These are phyloP conservation scores for Gymnopithys bicolor DNA, from an alignment of 2,797 vertebrate species.

Conservation along the genomic window DNA sequence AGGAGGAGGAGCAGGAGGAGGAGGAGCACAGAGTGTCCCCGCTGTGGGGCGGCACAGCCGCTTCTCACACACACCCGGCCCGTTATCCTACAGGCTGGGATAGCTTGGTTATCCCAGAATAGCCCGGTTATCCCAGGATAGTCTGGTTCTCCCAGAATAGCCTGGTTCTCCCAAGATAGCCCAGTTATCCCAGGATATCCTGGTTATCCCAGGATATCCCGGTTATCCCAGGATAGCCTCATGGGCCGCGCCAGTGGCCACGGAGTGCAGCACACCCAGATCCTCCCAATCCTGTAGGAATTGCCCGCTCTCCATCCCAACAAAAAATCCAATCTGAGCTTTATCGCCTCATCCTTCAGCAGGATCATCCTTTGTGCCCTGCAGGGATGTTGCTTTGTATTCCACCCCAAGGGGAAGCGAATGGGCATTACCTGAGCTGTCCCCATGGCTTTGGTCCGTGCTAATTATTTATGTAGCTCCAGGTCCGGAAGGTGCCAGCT, in stretches of 20 bases:
- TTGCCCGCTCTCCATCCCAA: rapidly evolving
- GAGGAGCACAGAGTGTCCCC: no score
- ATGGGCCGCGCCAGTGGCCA: background rate
- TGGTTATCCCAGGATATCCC: no score
- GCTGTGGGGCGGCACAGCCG: background rate
- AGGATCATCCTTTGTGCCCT: background rate
- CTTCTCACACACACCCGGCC: no score
- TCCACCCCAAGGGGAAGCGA: background rate
- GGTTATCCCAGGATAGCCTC: background rate
- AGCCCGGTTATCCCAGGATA: background rate
- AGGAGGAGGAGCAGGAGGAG: background rate
- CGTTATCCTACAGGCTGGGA: rapidly evolving
- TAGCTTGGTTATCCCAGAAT: background rate
- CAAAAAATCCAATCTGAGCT: rapidly evolving
- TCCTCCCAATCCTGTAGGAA: rapidly evolving
- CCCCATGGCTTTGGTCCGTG: rapidly evolving
- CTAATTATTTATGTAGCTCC: rapidly evolving
- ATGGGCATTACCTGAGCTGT: rapidly evolving
- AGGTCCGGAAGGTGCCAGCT: background rate
- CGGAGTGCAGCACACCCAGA: background rate
- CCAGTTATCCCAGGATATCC: no score
- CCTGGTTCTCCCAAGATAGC: background rate
- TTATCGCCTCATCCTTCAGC: background rate
- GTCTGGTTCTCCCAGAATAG: no score
- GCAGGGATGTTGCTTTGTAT: background rate